phyloP scores from a whole-genome alignment of 2,113 vertebrate species.

The Gallinago undulata region DNA sequence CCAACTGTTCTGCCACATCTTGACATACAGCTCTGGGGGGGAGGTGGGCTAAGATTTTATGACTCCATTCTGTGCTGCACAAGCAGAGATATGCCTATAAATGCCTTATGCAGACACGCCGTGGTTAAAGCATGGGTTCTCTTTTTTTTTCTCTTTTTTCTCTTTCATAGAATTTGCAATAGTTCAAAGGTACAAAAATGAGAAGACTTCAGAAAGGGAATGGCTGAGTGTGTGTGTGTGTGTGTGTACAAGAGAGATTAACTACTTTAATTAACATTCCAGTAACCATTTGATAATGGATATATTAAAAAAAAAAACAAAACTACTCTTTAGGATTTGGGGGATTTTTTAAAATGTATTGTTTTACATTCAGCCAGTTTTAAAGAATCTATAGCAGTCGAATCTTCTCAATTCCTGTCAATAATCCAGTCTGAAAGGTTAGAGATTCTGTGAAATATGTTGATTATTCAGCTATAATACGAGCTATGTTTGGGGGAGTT shows the following conservation, averaged over 20 bases:
- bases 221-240: background rate
- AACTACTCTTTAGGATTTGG: background rate
- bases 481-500: background rate
- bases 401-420: background rate
- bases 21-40: background rate
- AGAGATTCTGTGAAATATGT: background rate
- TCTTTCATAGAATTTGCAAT: background rate
- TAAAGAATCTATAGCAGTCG: background rate
- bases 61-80: background rate
- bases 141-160: background rate
- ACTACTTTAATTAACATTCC: background rate
- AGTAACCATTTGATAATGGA: background rate
- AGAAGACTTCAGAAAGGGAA: background rate
- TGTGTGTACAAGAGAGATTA: background rate
- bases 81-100: background rate
- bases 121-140: background rate
- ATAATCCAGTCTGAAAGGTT: background rate
- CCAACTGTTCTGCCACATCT: background rate
- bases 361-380: background rate
- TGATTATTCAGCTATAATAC: conserved; percentile 3
- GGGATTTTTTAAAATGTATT: background rate
- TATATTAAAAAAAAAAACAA: background rate
- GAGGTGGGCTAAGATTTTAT: background rate
- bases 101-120: background rate
- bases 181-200: background rate